Evolutionary conservation across 2,888 invertebrate species (phyloP), one percentile per base, ranked within the genome.

Genomic region (Orthosia gracilis): DNA sequence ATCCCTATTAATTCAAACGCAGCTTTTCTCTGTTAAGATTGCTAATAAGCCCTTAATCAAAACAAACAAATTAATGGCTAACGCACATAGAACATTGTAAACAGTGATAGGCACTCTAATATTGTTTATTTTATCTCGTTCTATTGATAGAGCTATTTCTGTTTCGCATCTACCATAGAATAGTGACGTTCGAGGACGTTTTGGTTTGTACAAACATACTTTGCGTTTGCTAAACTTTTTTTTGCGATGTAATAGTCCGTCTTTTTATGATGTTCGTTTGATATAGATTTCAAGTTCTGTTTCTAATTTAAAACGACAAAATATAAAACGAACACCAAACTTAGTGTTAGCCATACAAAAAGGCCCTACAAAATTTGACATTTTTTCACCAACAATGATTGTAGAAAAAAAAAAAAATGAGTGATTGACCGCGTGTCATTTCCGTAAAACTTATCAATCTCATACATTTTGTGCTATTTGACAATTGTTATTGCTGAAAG

Each of bases 91-190:
- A 80, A 31, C 5, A 74, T 21, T 64, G 74, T 17, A 45, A 66
- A 67, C 59, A 50, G 13, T 45, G 52, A 66, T 58, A 21, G 62
- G 21, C 76, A 80, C 79, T 78, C 47, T 47, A 64, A 78, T 65
- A 49, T 66, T 79, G 62, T 69, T 81, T 81, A 21, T 63, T 66
- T 54, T 54, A 55, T 65, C 45, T 18, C n/a, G 31, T 57, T 65
- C 26, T 52, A 62, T 72, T 63, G 62, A 80, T 66, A 55, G 62
- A 77, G 66, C 50, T 69, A 69, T 63, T 62, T 82, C 23, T 71
- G 45, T 72, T 77, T 64, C 1, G 7, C 45, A 26, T 58, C 31
- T 54, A 21, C 23, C 7, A 1, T 1, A n/a, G 9, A 13, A 4
- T 1, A 18, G 18, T 40, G 49, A 57, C 61, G 26, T 9, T 1